Percentiles rank a stretch among this genome's conserved stretches.
These are phyloP conservation scores for Drosophila tani DNA, from an alignment of 1,140 invertebrate species.

Conservation along the genomic window DNA sequence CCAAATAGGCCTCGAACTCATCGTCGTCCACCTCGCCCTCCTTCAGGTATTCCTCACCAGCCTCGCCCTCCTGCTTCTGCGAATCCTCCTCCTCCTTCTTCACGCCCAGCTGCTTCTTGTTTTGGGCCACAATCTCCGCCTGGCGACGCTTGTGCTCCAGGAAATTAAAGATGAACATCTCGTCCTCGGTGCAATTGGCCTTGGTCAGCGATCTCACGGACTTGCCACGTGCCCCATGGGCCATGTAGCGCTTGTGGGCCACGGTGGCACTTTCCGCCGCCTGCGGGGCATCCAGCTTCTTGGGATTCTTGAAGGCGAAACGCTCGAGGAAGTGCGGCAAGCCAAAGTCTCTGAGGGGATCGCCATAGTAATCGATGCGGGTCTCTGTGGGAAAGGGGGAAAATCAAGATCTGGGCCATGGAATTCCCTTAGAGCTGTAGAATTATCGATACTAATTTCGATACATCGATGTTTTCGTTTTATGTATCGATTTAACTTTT, in stretches of 20 bases:
- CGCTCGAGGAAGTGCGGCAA: conserved; percentile 95
- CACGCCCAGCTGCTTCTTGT: conserved; percentile 59
- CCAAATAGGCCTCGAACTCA: conserved; percentile 93
- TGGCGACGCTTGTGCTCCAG: conserved; percentile 82
- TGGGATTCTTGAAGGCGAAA: conserved; percentile 98
- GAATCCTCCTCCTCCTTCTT: conserved; percentile 62
- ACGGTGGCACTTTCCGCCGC: conserved; percentile 59
- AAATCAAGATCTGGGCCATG: background rate
- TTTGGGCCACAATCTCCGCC: conserved; percentile 59
- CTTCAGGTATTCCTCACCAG: conserved; percentile 86
- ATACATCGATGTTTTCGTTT: too few relatives aligned
- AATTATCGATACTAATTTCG: too few relatives aligned
- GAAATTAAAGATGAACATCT: conserved; percentile 84
- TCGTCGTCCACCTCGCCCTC: conserved; percentile 94
- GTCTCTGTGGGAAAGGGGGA: conserved; percentile 86
- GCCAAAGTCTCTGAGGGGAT: conserved; percentile 96
- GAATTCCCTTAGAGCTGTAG: background rate
- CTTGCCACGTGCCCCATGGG: conserved; percentile 70
- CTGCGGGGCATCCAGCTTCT: conserved; percentile 87
- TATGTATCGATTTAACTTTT: too few relatives aligned
- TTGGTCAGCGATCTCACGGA: conserved; percentile 73
- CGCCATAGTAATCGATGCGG: conserved; percentile 93
- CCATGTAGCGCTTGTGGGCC: conserved; percentile 68
- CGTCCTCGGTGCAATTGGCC: conserved; percentile 77
- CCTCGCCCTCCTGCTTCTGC: conserved; percentile 22